Percentiles rank a stretch among this genome's conserved stretches.
phyloP scores from a whole-genome alignment of 1,140 invertebrate genomes.

The Pseudomyrmex pallidus region DNA sequence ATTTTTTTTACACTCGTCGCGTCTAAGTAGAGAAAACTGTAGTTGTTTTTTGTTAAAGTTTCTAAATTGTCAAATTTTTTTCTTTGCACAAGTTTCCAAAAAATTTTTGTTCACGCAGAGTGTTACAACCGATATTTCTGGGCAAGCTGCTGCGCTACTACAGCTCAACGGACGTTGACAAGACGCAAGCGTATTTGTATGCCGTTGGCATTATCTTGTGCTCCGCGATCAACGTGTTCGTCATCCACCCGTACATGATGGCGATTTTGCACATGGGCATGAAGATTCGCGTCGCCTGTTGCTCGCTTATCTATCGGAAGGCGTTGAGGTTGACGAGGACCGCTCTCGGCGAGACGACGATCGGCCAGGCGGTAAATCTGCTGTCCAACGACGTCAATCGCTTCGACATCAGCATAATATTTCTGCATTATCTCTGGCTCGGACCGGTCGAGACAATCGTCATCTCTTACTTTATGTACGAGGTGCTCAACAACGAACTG shows the following conservation, averaged over 20 bases:
- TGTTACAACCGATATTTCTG: constrained; percentile 89
- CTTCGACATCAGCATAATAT: constrained; percentile 89
- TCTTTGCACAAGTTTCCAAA: neutral
- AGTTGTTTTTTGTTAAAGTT: too few relatives aligned
- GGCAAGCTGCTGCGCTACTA: constrained; percentile 89
- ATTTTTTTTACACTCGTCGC: too few relatives aligned
- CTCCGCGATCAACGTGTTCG: constrained; percentile 87
- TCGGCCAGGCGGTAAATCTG: constrained; percentile 95
- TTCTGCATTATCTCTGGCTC: constrained; percentile 89
- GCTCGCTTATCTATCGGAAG: constrained; percentile 94
- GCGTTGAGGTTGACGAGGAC: constrained; percentile 87
- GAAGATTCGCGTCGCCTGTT: constrained; percentile 91
- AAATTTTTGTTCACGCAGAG: constrained; percentile 83
- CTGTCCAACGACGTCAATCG: constrained; percentile 93
- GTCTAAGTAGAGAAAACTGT: too few relatives aligned
- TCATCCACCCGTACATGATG: constrained; percentile 92
- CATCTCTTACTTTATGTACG: constrained; percentile 91
- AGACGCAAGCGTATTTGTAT: constrained; percentile 88
- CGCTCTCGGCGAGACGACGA: constrained; percentile 91
- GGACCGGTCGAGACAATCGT: constrained; percentile 92
- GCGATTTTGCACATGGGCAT: constrained; percentile 90
- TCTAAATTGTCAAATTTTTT: too few relatives aligned
- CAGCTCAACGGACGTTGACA: constrained; percentile 78
- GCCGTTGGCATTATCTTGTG: constrained; percentile 90
- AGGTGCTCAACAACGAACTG: constrained; percentile 87